A percentile compares a stretch with the other conserved stretches of the same genome.
These are phyloP conservation scores for Lagria hirta DNA, from an alignment of 2,888 invertebrate genomes.

Conservation along the genomic window DNA sequence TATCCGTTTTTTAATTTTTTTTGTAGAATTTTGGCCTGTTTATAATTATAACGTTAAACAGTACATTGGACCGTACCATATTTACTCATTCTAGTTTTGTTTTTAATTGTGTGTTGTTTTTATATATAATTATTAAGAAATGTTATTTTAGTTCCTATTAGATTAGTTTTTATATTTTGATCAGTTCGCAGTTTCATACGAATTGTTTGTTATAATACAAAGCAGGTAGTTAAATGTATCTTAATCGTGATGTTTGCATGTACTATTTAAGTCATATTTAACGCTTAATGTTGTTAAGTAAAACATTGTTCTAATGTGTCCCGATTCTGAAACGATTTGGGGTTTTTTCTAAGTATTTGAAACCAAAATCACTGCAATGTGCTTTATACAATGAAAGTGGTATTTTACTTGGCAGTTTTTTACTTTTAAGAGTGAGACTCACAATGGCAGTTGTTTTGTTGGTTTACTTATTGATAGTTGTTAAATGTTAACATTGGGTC, in stretches of 20 bases:
- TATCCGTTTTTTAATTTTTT: slow-evolving; percentile 8
- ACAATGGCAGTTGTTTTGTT: slow-evolving; percentile 14
- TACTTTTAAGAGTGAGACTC: slow-evolving; percentile 5
- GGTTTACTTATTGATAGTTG: slow-evolving; percentile 7
- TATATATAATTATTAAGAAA: slow-evolving; percentile 1
- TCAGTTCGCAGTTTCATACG: slow-evolving; percentile 17
- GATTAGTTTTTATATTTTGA: slow-evolving; percentile 10
- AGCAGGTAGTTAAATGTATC: slow-evolving; percentile 4
- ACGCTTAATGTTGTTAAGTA: no score
- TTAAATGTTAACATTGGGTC: slow-evolving; percentile 2
- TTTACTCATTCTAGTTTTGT: slow-evolving; percentile 2
- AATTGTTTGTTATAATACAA: slow-evolving; percentile 7
- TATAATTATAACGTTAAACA: slow-evolving; percentile 29
- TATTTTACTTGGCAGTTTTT: slow-evolving; percentile 22
- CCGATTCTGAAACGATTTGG: no score
- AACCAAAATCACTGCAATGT: slow-evolving; percentile 11
- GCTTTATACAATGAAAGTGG: slow-evolving; percentile 17
- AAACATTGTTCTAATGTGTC: no score
- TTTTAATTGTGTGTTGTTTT: slow-evolving; percentile 8
- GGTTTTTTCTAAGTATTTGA: slow-evolving; percentile 4
- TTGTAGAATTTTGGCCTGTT: slow-evolving; percentile 4
- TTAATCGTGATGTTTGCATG: no score
- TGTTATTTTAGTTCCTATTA: slow-evolving; percentile 20
- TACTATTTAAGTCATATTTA: no score
- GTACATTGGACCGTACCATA: no score